These are phyloP conservation scores for Drosophila tsacasi DNA, from an alignment of 1,140 invertebrate genomes.

Conservation along the genomic window DNA sequence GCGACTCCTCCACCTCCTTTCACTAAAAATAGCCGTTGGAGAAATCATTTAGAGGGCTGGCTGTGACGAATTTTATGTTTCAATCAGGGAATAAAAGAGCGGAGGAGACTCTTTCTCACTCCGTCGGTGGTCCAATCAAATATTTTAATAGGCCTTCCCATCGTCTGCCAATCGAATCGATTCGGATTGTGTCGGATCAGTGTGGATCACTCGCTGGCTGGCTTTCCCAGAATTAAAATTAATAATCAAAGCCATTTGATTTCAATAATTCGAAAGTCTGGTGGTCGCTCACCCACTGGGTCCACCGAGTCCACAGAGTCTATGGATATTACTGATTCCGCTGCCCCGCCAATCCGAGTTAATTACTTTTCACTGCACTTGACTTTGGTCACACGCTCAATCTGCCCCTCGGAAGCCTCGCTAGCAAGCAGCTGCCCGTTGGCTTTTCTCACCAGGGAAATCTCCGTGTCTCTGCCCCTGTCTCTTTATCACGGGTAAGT, in stretches of 20 bases:
- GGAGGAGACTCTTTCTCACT: constrained; percentile 31
- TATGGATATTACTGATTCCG: neutral
- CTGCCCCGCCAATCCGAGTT: constrained; percentile 73
- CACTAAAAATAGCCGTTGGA: constrained; percentile 45
- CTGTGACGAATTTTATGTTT: constrained; percentile 62
- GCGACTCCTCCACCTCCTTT: neutral
- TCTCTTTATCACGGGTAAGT: constrained; percentile 30
- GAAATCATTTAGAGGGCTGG: constrained; percentile 53
- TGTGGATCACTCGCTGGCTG: constrained; percentile 24
- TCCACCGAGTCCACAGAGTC: neutral
- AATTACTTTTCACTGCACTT: constrained; percentile 84
- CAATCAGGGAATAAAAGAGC: constrained; percentile 32
- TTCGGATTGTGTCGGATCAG: constrained; percentile 58
- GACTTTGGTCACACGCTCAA: constrained; percentile 83
- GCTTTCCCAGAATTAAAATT: constrained; percentile 58
- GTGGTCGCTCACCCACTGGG: constrained; percentile 63
- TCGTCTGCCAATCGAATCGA: constrained; percentile 72
- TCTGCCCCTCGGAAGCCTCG: constrained; percentile 49
- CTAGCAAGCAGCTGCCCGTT: constrained; percentile 57
- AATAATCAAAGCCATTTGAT: constrained; percentile 78
- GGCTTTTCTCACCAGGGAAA: constrained; percentile 83
- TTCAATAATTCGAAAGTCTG: constrained; percentile 81
- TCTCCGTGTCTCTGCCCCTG: constrained; percentile 45
- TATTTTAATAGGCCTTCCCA: constrained; percentile 72
- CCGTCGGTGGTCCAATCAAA: constrained; percentile 77